phyloP scores from a whole-genome alignment of 2,888 invertebrate species.

The Homarus gammarus region DNA sequence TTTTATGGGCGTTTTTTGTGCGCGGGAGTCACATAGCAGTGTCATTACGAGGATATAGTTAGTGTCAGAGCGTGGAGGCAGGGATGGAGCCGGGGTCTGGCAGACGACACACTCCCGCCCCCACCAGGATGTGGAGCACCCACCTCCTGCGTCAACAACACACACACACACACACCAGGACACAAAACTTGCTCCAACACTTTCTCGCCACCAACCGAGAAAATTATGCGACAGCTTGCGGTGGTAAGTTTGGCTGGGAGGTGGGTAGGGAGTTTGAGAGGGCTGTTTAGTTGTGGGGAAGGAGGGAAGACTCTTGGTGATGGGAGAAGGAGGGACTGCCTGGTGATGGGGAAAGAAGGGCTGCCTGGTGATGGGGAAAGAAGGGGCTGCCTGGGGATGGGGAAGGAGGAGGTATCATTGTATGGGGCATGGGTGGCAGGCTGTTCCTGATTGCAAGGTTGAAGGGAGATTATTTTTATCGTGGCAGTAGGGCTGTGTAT shows the following conservation, averaged over 20 bases:
- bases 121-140: constrained; percentile 50
- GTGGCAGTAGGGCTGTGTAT: too few species aligned
- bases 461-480: too few species aligned
- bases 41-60: constrained; percentile 66
- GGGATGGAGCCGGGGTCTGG: neutral
- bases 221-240: constrained; percentile 17
- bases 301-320: neutral
- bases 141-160: constrained; percentile 40
- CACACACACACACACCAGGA: constrained; percentile 24
- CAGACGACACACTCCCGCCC: constrained; percentile 24
- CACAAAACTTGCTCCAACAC: constrained; percentile 27
- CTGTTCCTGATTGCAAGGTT: too few species aligned
- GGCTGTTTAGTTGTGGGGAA: neutral
- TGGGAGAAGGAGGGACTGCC: neutral
- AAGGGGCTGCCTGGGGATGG: neutral
- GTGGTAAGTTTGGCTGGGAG: neutral
- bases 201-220: constrained; percentile 12
- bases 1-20: constrained; percentile 39
- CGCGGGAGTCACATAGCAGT: constrained; percentile 57
- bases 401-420: too few species aligned
- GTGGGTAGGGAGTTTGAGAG: neutral
- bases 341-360: neutral
- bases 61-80: constrained; percentile 52
- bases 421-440: too few species aligned
- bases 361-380: neutral